Conservation (phyloP, 37 sponge, comb jelly and placozoan genomes). For the Oscarella lobularis region DNA sequence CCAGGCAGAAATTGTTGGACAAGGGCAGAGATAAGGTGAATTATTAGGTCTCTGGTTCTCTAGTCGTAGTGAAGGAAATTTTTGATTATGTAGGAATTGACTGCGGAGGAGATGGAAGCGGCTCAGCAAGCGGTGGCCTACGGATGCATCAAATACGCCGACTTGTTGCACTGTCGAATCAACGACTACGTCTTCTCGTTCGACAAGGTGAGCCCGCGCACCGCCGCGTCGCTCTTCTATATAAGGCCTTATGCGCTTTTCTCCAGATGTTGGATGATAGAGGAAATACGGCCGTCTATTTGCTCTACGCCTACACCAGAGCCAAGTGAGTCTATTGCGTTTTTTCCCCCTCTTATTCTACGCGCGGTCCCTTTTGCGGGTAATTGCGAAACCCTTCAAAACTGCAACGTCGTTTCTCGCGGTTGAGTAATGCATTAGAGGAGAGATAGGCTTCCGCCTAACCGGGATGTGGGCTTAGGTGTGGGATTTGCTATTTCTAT, state of each 20-base stretch:
- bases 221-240: neutral
- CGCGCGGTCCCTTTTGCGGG: too few relatives aligned
- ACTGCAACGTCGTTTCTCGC: too few relatives aligned
- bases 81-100: slow-evolving; percentile 14
- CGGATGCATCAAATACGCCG: slow-evolving; percentile 98
- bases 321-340: slow-evolving; percentile 47
- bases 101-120: slow-evolving; percentile 60
- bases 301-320: slow-evolving; percentile 84
- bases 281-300: slow-evolving; percentile 97
- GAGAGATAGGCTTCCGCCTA: too few relatives aligned
- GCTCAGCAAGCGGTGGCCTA: slow-evolving; percentile 88
- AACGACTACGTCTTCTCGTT: slow-evolving; percentile 98
- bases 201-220: slow-evolving; percentile 59
- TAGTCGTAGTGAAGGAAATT: too few relatives aligned
- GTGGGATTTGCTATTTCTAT: too few relatives aligned
- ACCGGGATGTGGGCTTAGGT: too few relatives aligned
- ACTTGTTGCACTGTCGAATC: slow-evolving; percentile 71
- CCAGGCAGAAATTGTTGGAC: slow-evolving; percentile 47
- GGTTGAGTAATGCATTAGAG: too few relatives aligned
- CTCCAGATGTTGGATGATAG: slow-evolving; percentile 78
- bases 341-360: too few relatives aligned
- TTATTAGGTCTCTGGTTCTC: neutral
- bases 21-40: slow-evolving; percentile 71
- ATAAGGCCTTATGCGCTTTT: neutral
- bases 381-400: too few relatives aligned